Conservation (phyloP, 2,797 vertebrate genomes). For the Helicolenus hilgendorfi region DNA sequence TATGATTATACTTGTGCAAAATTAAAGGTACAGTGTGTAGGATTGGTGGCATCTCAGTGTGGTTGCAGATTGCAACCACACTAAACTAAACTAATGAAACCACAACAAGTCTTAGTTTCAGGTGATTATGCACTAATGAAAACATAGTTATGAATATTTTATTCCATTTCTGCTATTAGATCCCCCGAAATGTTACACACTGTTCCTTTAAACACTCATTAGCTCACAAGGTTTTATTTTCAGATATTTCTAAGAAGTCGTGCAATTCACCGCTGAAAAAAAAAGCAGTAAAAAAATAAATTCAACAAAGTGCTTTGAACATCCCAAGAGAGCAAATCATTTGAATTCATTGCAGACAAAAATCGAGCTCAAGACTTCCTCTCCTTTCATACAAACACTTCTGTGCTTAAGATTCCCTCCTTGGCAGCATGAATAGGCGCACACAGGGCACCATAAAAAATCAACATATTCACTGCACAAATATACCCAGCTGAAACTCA, state of each 20-base stretch:
- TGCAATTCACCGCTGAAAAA: background rate
- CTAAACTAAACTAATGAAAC: background rate
- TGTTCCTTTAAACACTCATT: background rate
- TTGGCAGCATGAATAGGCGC: conserved; percentile 42
- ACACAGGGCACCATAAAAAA: conserved; percentile 62
- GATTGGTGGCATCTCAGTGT: no score
- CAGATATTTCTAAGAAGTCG: background rate
- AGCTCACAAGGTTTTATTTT: conserved; percentile 17
- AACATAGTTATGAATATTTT: background rate
- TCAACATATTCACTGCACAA: conserved; percentile 74
- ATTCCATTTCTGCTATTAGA: background rate
- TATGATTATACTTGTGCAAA: background rate
- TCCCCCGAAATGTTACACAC: background rate
- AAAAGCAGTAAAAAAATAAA: conserved; percentile 18
- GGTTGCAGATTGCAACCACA: no score
- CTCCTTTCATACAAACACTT: conserved; percentile 49
- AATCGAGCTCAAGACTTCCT: conserved; percentile 36
- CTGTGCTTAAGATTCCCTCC: conserved; percentile 45
- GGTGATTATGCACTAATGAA: background rate
- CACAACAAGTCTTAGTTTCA: background rate
- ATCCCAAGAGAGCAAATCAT: conserved; percentile 36
- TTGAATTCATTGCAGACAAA: conserved; percentile 32
- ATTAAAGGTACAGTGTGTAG: background rate
- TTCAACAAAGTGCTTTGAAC: conserved; percentile 4
- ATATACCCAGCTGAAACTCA: conserved; percentile 77